Percentiles rank a stretch among this genome's conserved stretches.
phyloP scores from a whole-genome alignment of 2,113 vertebrate genomes.

The Cephalopterus ornatus region DNA sequence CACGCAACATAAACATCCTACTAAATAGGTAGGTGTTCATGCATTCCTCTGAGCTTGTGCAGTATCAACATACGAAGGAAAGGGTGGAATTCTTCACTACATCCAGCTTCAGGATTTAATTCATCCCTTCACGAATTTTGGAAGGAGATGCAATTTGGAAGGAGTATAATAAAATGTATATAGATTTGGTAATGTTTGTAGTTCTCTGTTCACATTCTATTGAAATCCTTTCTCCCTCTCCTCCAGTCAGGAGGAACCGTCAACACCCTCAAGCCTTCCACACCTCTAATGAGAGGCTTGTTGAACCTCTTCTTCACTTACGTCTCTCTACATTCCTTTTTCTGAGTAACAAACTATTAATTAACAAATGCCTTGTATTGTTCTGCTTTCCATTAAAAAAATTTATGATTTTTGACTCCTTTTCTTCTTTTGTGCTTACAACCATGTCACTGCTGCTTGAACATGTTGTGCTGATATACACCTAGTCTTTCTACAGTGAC shows the following conservation, averaged over 20 bases:
- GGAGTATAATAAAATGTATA: neutral
- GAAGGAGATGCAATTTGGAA: neutral
- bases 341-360: neutral
- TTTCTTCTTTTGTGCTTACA: neutral
- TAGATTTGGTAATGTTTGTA: neutral
- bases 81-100: neutral
- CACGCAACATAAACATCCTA: neutral
- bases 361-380: neutral
- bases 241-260: neutral
- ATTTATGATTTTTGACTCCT: neutral
- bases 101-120: neutral
- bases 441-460: neutral
- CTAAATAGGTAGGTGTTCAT: neutral
- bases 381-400: neutral
- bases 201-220: neutral
- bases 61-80: neutral
- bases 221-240: neutral
- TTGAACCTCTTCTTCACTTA: neutral
- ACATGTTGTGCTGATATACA: neutral
- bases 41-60: neutral
- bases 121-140: neutral
- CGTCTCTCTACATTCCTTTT: neutral
- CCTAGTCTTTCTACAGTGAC: neutral
- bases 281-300: neutral
- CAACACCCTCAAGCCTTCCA: neutral